These are phyloP conservation scores for Raja brachyura DNA, from an alignment of 2,113 vertebrate genomes.

Conservation along the genomic window DNA sequence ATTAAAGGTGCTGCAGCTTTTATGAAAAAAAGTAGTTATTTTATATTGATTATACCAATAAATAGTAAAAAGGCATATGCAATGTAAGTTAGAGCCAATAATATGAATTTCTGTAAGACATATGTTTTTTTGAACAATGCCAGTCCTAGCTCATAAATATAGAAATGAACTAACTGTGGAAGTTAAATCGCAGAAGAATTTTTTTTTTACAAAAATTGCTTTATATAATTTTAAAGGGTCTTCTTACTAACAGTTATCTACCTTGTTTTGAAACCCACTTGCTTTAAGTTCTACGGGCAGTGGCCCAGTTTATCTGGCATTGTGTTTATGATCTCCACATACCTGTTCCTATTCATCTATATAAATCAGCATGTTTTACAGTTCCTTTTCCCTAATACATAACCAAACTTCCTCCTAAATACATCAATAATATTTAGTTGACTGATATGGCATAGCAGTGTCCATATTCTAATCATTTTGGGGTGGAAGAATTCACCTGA, in stretches of 20 bases:
- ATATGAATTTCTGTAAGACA: neutral
- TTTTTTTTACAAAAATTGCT: neutral
- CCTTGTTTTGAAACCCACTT: neutral
- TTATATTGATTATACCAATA: neutral
- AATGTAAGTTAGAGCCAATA: neutral
- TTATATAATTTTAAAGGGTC: neutral
- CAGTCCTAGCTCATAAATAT: neutral
- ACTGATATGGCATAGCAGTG: too few species aligned
- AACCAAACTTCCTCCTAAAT: too few species aligned
- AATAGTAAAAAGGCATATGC: neutral
- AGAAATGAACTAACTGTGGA: neutral
- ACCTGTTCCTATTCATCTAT: too few species aligned
- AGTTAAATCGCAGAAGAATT: neutral
- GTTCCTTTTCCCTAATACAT: too few species aligned
- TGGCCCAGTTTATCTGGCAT: neutral
- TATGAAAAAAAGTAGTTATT: neutral
- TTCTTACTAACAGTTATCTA: neutral
- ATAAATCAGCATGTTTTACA: too few species aligned
- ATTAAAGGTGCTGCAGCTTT: slow-evolving; percentile 9
- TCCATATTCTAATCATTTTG: too few species aligned
- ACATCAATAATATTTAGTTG: too few species aligned
- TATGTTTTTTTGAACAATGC: neutral
- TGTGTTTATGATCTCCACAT: too few species aligned
- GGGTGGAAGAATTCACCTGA: too few species aligned
- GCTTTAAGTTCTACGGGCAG: neutral